Evolutionary conservation across 2,888 invertebrate genomes (phyloP).

Genomic region (Clitarchus hookeri): DNA sequence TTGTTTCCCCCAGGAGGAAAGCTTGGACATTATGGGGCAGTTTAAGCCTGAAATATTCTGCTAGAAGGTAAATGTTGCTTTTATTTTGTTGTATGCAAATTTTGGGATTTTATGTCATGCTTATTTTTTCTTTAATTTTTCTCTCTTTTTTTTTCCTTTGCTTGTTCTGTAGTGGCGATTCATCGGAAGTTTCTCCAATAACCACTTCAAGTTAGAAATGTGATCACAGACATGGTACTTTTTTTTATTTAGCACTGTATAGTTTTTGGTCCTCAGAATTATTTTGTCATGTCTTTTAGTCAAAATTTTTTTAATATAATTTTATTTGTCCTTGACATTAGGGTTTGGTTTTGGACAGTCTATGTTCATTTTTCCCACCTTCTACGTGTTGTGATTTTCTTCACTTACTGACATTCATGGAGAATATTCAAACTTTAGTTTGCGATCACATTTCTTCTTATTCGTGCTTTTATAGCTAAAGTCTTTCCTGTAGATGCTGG

Average conservation of each 20-base stretch:
- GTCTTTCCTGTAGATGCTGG: neutral
- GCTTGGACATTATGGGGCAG: slow-evolving; percentile 78
- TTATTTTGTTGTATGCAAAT: slow-evolving; percentile 45
- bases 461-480: neutral
- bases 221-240: neutral
- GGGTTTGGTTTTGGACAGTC: too few species aligned
- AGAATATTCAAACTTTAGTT: neutral
- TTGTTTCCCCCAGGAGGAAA: slow-evolving; percentile 65
- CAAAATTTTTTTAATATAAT: too few species aligned
- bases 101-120: slow-evolving; percentile 46
- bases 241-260: too few species aligned
- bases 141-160: slow-evolving; percentile 51
- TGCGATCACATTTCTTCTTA: neutral
- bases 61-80: slow-evolving; percentile 63
- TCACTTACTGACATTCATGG: too few species aligned
- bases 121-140: slow-evolving; percentile 47
- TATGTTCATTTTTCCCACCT: too few species aligned
- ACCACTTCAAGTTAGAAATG: neutral
- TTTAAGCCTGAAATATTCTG: slow-evolving; percentile 82
- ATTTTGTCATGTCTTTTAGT: too few species aligned
- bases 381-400: too few species aligned
- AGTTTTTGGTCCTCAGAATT: too few species aligned
- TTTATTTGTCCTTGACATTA: too few species aligned
- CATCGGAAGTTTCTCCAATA: neutral
- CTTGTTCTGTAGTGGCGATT: slow-evolving; percentile 36